Conservation (phyloP, 1,140 invertebrate genomes). For the Bombus affinis region DNA sequence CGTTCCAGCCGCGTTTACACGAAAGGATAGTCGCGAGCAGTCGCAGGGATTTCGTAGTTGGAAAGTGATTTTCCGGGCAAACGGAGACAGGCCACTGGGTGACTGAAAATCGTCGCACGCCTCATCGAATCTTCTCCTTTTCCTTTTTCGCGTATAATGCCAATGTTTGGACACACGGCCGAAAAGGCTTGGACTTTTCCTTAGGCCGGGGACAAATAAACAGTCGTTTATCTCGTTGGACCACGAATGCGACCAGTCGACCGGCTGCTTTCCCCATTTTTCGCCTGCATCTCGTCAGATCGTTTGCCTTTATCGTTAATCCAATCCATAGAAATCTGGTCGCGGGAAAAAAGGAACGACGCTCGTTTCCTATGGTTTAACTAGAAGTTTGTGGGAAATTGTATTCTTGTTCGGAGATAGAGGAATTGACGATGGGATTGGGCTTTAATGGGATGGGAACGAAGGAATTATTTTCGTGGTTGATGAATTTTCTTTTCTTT, state of each 20-base stretch:
- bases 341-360: background rate
- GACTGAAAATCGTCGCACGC: constrained; percentile 54
- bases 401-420: background rate
- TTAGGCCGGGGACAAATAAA: constrained; percentile 52
- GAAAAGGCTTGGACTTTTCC: constrained; percentile 67
- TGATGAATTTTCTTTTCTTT: background rate
- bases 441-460: background rate
- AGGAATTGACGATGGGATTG: background rate
- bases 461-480: background rate
- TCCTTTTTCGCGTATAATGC: constrained; percentile 54
- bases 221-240: constrained; percentile 58
- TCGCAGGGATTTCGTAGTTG: constrained; percentile 24
- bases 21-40: constrained; percentile 44
- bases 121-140: constrained; percentile 37
- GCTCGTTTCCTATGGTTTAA: background rate
- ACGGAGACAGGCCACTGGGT: constrained; percentile 23
- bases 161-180: constrained; percentile 68
- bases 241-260: constrained; percentile 49
- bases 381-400: background rate
- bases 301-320: constrained; percentile 39
- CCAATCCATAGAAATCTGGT: constrained; percentile 28
- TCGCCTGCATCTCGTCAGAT: constrained; percentile 3
- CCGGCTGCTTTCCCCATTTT: constrained; percentile 20
- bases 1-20: background rate
- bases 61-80: constrained; percentile 50